Evolutionary conservation across 2,797 vertebrate genomes (phyloP).

Genomic region (Scleropages formosus): DNA sequence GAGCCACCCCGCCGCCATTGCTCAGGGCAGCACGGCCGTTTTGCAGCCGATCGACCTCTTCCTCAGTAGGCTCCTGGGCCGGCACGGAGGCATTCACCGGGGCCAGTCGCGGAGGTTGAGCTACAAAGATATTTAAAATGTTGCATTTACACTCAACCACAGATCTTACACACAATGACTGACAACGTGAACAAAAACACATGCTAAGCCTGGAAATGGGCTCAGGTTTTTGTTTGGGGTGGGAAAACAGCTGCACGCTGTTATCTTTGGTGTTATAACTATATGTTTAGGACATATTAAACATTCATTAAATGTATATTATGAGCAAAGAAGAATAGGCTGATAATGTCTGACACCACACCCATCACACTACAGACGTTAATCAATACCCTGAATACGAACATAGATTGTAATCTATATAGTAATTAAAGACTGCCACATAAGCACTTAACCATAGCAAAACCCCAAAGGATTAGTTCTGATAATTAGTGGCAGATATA

Average conservation of each 20-base stretch:
- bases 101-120: slow-evolving; percentile 75
- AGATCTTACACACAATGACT: neutral
- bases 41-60: slow-evolving; percentile 36
- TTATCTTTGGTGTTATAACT: neutral
- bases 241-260: no score
- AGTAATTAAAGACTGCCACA: no score
- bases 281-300: neutral
- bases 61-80: neutral
- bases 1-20: slow-evolving; percentile 61
- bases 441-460: no score
- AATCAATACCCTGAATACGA: no score
- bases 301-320: no score
- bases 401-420: no score
- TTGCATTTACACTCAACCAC: no score
- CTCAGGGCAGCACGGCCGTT: slow-evolving; percentile 62
- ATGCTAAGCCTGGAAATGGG: neutral
- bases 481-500: no score
- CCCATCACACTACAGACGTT: neutral
- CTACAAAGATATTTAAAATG: slow-evolving; percentile 67
- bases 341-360: neutral
- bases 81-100: slow-evolving; percentile 51
- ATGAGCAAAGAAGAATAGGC: neutral
- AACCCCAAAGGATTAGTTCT: no score
- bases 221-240: neutral
- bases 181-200: neutral